Conservation (phyloP, 2,113 vertebrate species). For the Nesogale talazaci region DNA sequence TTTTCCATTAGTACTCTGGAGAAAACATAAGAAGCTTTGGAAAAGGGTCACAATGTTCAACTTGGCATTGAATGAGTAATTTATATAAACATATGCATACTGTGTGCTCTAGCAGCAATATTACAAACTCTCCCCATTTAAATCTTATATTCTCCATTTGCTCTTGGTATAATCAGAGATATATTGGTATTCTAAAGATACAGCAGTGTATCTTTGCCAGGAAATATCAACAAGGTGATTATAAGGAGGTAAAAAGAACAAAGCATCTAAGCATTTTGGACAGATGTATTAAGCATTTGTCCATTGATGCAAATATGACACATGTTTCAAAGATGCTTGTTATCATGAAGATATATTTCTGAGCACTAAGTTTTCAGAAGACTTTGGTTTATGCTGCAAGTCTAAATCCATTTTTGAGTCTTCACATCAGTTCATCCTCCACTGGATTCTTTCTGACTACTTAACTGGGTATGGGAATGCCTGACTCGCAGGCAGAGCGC, state of each 20-base stretch:
- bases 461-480: too few relatives aligned
- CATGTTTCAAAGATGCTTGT: not conserved
- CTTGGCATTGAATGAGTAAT: conserved; percentile 28
- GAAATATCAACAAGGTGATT: not conserved
- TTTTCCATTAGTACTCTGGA: not conserved
- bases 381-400: too few relatives aligned
- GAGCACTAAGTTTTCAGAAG: too few relatives aligned
- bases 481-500: too few relatives aligned
- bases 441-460: too few relatives aligned
- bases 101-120: not conserved
- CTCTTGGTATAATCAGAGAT: not conserved
- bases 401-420: too few relatives aligned
- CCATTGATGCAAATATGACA: conserved; percentile 4
- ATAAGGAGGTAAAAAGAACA: not conserved
- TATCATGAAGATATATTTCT: too few relatives aligned
- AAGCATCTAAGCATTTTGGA: conserved; percentile 50
- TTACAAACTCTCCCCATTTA: not conserved
- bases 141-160: conserved; percentile 21
- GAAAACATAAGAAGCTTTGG: conserved; percentile 16
- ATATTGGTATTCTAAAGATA: too few relatives aligned
- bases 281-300: conserved; percentile 34
- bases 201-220: not conserved
- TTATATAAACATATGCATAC: not conserved
- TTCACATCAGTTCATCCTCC: too few relatives aligned
- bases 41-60: not conserved